Evolutionary conservation across 2,113 vertebrate species (phyloP), one percentile per base, ranked within the genome.

Genomic region (Mola mola): DNA sequence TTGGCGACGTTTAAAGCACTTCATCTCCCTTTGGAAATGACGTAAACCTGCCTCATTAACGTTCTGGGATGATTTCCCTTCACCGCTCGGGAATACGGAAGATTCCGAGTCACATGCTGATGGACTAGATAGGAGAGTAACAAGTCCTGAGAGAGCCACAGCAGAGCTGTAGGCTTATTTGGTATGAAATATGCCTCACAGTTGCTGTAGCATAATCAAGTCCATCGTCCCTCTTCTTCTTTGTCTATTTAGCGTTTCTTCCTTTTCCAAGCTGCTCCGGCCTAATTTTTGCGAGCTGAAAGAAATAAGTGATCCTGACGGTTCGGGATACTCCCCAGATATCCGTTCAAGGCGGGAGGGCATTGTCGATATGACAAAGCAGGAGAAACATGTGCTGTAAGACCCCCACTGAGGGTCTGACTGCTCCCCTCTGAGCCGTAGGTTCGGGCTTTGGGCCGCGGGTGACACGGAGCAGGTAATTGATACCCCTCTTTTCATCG

Each of bases 401-500:
- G 59, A 38, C 25, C 42, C 4, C 26, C 26, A 22, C 16, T 37
- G 40, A 48, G 49, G 28, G 46, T 21, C 22, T 36, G 47, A 37
- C n/a, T 12, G 38, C 21, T 17, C 31, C 31, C 51, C 1, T 44
- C 72, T 65, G 51, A 74, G 72, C 38, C 2, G 8, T 2, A 38
- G 15, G n/a, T 48, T 76, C 46, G 49, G 61, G 61, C 61, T 62
- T 56, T 40, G 28, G 38, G 48, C 46, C 1, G 22, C 37, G 40
- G 19, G 37, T 12, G 40, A 67, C 49, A 43, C 22, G 46, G 37
- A 79, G 67, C 73, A 56, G 51, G 70, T 79, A 81, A 76, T 82
- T 78, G 75, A 85, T 85, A 73, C 60, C 24, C 43, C 17, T 65
- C 56, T 40, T 81, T 82, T 84, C 65, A 67, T 26, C 11, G 26